phyloP scores from a whole-genome alignment of 2,888 invertebrate genomes.

The Blera fallax region DNA sequence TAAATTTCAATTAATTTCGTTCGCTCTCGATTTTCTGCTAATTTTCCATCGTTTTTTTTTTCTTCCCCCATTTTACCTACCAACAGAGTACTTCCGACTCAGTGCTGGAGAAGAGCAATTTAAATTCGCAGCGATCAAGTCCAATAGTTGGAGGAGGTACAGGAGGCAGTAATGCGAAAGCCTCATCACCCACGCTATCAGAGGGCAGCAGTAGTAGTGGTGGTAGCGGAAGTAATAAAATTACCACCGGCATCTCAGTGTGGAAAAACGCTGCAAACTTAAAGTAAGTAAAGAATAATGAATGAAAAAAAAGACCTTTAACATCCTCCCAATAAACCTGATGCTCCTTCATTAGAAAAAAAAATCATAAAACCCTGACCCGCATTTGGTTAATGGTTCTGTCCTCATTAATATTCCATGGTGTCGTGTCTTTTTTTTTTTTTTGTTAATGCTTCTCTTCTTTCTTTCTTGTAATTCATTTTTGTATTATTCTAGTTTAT shows the following conservation, averaged over 20 bases:
- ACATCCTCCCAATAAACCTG: neutral
- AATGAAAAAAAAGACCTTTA: neutral
- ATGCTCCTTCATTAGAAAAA: neutral
- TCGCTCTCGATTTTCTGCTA: conserved; percentile 47
- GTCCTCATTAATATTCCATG: neutral
- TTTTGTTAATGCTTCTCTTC: too few species aligned
- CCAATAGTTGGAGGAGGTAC: conserved; percentile 56
- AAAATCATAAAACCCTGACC: conserved; percentile 5
- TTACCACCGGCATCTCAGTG: conserved; percentile 75
- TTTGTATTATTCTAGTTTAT: conserved; percentile 77
- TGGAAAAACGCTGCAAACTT: conserved; percentile 80
- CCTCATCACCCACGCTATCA: conserved; percentile 79
- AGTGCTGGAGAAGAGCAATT: conserved; percentile 81
- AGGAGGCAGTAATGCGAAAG: conserved; percentile 75
- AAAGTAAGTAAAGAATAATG: conserved; percentile 79
- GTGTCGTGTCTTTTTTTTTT: conserved; percentile 47
- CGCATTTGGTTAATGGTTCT: neutral
- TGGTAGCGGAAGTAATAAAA: conserved; percentile 74
- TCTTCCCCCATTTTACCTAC: neutral
- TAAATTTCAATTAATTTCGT: conserved; percentile 58
- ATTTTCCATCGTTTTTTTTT: conserved; percentile 26
- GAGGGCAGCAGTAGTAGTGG: conserved; percentile 77
- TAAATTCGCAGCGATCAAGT: conserved; percentile 74
- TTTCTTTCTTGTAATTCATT: conserved; percentile 73
- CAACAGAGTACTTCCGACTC: conserved; percentile 85